Evolutionary conservation across 2,888 invertebrate genomes (phyloP), one percentile per base, ranked within the genome.

Genomic region (Meganola albula): DNA sequence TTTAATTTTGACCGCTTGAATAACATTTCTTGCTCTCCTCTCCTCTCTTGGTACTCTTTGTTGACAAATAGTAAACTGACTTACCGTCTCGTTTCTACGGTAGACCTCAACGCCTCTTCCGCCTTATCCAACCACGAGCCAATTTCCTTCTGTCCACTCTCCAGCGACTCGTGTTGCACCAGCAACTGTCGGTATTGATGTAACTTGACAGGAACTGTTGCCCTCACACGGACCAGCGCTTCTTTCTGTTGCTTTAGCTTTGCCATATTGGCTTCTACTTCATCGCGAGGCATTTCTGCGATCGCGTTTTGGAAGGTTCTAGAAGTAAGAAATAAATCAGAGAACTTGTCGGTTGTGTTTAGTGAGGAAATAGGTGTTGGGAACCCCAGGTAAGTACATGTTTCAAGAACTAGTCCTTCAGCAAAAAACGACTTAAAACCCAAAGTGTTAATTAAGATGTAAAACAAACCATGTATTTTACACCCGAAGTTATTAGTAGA

Each of bases 231-330:
- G 0, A 97, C 95, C 7, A 97, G 78, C 0, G 93, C 90, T 64
- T 97, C 97, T 69, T 96, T 96, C 66, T 96, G 94, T 57, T 92
- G 92, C 62, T 96, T 96, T 24, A 98, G 80, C 2, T 92, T 92
- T 23, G 90, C 89, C 93, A 98, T 95, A 90, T 96, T 95, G 40
- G 90, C 90, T 56, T 96, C 96, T 1, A 98, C 96, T 59, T 96
- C 95, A 28, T 97, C 96, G 14, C 96, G 90, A 0, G 94, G 92
- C 31, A 97, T 86, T 66, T 97, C 96, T 39, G 94, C 96, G 31
- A 98, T 95, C 2, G 98, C 87, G 6, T 90, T 90, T 77, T 98
- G 97, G 82, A 97, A 97, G 34, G 93, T 94, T 69, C 95, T 85
- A 36, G 3, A 60, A 58, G 31, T 7, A 5, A 13, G 54, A 53